Evolutionary conservation across 1,140 invertebrate genomes (phyloP), one percentile per base, ranked within the genome.

Genomic region (Drosophila albomicans): DNA sequence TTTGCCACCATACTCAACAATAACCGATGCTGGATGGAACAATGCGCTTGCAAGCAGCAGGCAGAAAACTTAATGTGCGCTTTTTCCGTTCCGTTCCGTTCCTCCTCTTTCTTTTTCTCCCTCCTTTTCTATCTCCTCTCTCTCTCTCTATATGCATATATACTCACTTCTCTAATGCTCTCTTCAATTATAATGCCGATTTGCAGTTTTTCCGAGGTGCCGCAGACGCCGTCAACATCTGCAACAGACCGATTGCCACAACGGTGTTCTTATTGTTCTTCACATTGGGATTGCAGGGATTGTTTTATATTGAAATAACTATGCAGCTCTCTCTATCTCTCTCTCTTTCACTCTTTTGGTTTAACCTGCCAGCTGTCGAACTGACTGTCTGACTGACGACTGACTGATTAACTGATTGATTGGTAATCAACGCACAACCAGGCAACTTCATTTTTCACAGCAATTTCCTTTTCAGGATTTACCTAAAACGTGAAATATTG

Each of bases 51-150:
- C 65, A 81, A 74, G 68, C 68, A 82, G 73, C 71, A 78, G 80
- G 74, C 82, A 74, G 78, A 81, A 84, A 85, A 84, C 81, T 84
- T 84, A 84, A 85, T 84, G 78, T 68, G 78, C 78, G 25, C 78
- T 84, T 75, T 84, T 82, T 63, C 76, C 72, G 64, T 71, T 63
- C 72, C 72, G 64, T 71, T 75, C 6, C 35, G 3, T 25, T 25
- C 20, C 20, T 25, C 20, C 0, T 25, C 20, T 25, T 25, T 25
- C 20, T 25, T 25, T 25, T 25, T 25, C 3, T 25, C 3, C 20
- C 20, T 4, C 58, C 5, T 15, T 32, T 30, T 72, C 3, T 30
- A 10, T n/a, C 8, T 45, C 15, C 5, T 30, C 11, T n/a, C 30
- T 45, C n/a, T 32, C 8, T 45, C 7, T 41, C 16, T 25, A 4